Conservation (phyloP, 2,888 invertebrate genomes). For the Rotaria sp. region DNA sequence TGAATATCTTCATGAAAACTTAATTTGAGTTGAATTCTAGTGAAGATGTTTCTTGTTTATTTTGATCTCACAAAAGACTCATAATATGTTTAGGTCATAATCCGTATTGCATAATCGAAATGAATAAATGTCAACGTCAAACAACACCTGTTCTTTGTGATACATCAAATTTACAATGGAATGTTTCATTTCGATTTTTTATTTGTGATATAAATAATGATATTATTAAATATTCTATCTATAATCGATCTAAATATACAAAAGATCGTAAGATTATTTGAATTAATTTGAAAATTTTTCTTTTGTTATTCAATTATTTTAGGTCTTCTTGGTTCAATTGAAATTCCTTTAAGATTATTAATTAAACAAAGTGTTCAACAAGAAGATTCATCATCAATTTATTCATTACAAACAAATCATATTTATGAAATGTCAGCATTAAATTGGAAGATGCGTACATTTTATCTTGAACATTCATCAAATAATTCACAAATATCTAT, state of each 20-base stretch:
- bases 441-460: not conserved
- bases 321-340: not conserved
- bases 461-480: not conserved
- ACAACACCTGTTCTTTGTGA: not conserved
- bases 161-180: not conserved
- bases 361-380: not conserved
- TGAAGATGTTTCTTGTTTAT: too few species aligned
- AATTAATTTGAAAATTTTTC: not conserved
- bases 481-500: conserved; percentile 13
- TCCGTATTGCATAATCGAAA: not conserved
- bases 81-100: not conserved
- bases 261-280: not conserved
- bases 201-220: not conserved
- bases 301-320: not conserved
- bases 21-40: too few species aligned
- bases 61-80: too few species aligned
- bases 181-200: not conserved
- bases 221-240: not conserved
- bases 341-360: not conserved
- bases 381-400: not conserved
- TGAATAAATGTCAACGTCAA: not conserved
- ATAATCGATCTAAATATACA: not conserved
- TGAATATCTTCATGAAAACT: too few species aligned
- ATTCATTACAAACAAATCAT: not conserved
- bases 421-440: not conserved